phyloP scores from a whole-genome alignment of 2,113 vertebrate species.

The Pituophis catenifer region DNA sequence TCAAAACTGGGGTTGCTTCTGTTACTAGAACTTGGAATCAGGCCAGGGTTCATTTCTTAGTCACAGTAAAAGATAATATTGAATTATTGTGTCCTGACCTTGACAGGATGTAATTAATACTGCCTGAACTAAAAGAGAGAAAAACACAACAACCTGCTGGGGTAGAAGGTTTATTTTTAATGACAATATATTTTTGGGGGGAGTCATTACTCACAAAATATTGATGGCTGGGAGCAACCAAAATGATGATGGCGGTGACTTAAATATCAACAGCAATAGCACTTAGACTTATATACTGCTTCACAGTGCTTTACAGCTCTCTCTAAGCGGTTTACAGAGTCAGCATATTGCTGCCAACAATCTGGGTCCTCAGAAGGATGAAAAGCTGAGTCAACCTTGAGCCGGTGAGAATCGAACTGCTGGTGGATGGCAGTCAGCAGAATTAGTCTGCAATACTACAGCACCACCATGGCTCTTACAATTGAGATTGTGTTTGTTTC shows the following conservation, averaged over 20 bases:
- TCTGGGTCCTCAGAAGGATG: background rate
- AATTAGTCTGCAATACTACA: background rate
- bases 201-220: background rate
- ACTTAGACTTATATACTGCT: background rate
- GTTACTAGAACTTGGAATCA: conserved; percentile 56
- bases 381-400: background rate
- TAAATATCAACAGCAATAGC: background rate
- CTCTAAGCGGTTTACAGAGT: background rate
- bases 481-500: background rate
- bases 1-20: conserved; percentile 44
- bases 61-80: conserved; percentile 58
- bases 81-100: conserved; percentile 57
- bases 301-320: background rate
- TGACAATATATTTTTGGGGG: background rate
- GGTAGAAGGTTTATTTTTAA: background rate
- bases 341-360: background rate
- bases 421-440: background rate
- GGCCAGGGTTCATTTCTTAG: conserved; percentile 57
- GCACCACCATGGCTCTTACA: background rate
- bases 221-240: fast-evolving
- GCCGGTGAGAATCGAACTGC: background rate
- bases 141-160: conserved; percentile 39
- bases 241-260: background rate
- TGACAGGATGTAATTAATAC: conserved; percentile 65
- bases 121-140: conserved; percentile 46